Base-by-base conservation (phyloP, 2,113 vertebrate species). In the Cochlearius cochlearius region DNA sequence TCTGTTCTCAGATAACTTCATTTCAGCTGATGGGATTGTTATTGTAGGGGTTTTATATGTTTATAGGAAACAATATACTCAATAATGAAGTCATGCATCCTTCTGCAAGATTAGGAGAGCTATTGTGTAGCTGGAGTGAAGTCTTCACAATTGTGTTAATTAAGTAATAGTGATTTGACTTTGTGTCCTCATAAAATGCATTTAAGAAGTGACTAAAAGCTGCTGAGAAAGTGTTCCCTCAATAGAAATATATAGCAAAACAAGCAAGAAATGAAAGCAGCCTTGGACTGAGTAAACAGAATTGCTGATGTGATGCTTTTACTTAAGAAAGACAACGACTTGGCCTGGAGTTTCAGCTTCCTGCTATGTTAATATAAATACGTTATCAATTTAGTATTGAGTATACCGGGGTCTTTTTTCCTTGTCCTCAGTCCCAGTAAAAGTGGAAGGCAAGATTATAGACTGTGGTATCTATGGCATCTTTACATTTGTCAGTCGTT, bases 61-160 rank as follows among this genome's bases (percentile, higher is more conserved):
- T 99, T 99, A 99, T 99, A 99, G 99, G 99, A 99, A 99, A 99
- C 99, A 99, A 99, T 99, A 99, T 99, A 99, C 98, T 99, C 99
- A 99, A 99, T 99, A 99, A 99, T 99, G 99, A 99, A 99, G 99
- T 99, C 98, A 99, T 99, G 99, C 99, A 99, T 99, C 99, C 98
- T 98, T 98, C 98, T 99, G 98, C 98, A 98, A 99, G 99, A 99
- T 99, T 98, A 99, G 98, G 98, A 98, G 98, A 98, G 98, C 98
- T 98, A 98, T 98, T 98, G 98, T 98, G 98, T 98, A 96, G 98
- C 98, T 96, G 95, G 97, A 98, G 98, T 98, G 97, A 98, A 98
- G 98, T 95, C 97, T 98, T 98, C 97, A 97, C 98, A 98, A 98
- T 98, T 97, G 97, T 98, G 98, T 98, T 98, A 98, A 98, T 98